Evolutionary conservation across 2,113 vertebrate genomes (phyloP), one percentile per base, ranked within the genome.

Genomic region (Psilopsiagon aurifrons): DNA sequence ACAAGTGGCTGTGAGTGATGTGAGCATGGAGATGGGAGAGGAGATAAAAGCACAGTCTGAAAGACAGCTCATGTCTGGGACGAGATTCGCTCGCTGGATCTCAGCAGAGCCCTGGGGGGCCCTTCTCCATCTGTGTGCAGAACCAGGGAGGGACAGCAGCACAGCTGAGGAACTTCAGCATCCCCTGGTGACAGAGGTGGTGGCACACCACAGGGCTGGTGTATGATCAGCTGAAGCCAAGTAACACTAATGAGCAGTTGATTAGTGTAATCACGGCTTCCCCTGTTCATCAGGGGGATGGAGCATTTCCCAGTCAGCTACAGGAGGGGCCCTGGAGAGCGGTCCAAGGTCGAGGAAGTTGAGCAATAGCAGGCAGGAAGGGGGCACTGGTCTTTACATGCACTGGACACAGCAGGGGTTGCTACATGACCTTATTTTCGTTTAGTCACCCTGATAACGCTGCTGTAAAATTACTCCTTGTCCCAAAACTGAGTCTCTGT

Each of bases 211-310:
- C 18, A 27, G 84, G 52, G 64, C 54, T 92, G 74, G 23, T 75
- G 37, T 63, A 68, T 33, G 66, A 86, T 92, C 67, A 94, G 70
- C 71, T n/a, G 63, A 80, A 92, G 88, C 52, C 79, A 88, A 92
- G 83, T 59, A 90, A 60, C 41, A 31, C 67, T 95, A 96, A 95
- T 92, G 91, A 96, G 88, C 76, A 83, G 80, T 33, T 96, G 91
- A 96, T 96, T 95, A 90, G 39, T 66, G 33, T 86, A 96, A 95
- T 94, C 91, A 95, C 57, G 76, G 80, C 91, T 88, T 95, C 88
- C 85, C 94, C 47, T 29, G 9, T 90, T 92, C 76, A 88, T 95
- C 67, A 93, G 71, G 64, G 28, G 29, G 90, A 46, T 55, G 13
- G 62, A 93, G 67, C 39, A 88, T 64, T 95, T 95, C 83, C 86